These are phyloP conservation scores for Silurus lanzhouensis DNA, from an alignment of 2,797 vertebrate genomes.

Conservation along the genomic window DNA sequence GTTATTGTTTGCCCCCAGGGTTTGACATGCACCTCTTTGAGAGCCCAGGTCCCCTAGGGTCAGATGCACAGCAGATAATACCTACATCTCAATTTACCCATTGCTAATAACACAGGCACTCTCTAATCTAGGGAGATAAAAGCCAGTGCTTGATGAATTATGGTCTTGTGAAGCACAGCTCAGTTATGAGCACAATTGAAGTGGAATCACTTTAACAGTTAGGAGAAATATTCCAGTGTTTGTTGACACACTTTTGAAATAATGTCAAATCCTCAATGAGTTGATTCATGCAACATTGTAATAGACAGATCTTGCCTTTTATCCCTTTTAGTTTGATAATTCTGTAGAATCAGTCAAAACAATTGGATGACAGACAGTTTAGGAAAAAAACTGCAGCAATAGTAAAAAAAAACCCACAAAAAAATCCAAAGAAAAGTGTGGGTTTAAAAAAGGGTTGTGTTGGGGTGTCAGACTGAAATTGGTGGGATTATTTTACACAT, in stretches of 20 bases:
- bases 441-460: neutral
- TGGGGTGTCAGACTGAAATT: neutral
- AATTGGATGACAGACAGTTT: slow-evolving; percentile 12
- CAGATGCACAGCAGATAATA: slow-evolving; percentile 72
- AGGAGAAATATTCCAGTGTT: neutral
- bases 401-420: neutral
- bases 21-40: slow-evolving; percentile 74
- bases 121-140: slow-evolving; percentile 59
- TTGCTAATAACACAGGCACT: slow-evolving; percentile 67
- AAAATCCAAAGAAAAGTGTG: no score
- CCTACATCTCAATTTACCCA: slow-evolving; percentile 71
- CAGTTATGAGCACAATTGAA: slow-evolving; percentile 52
- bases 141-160: slow-evolving; percentile 61
- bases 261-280: neutral
- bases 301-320: neutral
- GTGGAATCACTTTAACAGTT: slow-evolving; percentile 22
- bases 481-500: neutral
- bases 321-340: neutral
- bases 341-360: neutral
- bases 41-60: slow-evolving; percentile 75
- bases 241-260: slow-evolving; percentile 17
- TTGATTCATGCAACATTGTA: slow-evolving; percentile 1
- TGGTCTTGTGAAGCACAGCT: slow-evolving; percentile 65
- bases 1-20: slow-evolving; percentile 52
- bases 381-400: neutral